Conservation (phyloP, 2,888 invertebrate genomes). For the Mimas tiliae region DNA sequence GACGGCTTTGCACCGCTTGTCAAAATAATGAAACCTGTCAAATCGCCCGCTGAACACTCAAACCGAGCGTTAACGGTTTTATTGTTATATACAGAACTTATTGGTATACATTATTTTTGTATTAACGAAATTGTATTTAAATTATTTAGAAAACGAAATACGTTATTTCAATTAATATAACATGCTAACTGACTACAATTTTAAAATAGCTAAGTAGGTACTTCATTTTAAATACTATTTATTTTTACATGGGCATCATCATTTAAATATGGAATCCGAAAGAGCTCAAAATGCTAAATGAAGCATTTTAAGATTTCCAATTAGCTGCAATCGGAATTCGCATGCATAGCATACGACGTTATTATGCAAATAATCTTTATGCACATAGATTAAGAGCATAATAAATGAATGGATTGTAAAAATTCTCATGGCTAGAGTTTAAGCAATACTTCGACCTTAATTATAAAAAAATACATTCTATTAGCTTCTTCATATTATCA, state of each 20-base stretch:
- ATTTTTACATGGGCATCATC: neutral
- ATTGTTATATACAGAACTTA: neutral
- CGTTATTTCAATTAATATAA: too few relatives aligned
- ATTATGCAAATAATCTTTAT: constrained; percentile 26
- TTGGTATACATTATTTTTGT: constrained; percentile 4
- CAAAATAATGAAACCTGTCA: constrained; percentile 44
- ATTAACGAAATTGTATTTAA: neutral
- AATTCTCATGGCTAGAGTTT: constrained; percentile 28
- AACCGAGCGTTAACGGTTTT: constrained; percentile 8
- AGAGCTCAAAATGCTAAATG: neutral
- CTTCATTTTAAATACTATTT: neutral
- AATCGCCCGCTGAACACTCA: constrained; percentile 18
- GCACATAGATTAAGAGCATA: constrained; percentile 20
- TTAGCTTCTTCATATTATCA: constrained; percentile 11
- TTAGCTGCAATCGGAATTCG: constrained; percentile 4
- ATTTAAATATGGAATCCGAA: neutral
- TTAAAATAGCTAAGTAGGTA: too few relatives aligned
- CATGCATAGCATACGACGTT: constrained; percentile 1
- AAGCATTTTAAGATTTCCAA: constrained; percentile 4
- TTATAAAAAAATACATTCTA: constrained; percentile 29
- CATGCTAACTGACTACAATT: too few relatives aligned
- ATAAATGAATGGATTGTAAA: constrained; percentile 24
- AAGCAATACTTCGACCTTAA: constrained; percentile 28
- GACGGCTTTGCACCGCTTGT: constrained; percentile 34
- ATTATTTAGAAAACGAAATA: too few relatives aligned